Evolutionary conservation across 1,140 invertebrate genomes (phyloP).

Genomic region (Tetramorium simillimum): DNA sequence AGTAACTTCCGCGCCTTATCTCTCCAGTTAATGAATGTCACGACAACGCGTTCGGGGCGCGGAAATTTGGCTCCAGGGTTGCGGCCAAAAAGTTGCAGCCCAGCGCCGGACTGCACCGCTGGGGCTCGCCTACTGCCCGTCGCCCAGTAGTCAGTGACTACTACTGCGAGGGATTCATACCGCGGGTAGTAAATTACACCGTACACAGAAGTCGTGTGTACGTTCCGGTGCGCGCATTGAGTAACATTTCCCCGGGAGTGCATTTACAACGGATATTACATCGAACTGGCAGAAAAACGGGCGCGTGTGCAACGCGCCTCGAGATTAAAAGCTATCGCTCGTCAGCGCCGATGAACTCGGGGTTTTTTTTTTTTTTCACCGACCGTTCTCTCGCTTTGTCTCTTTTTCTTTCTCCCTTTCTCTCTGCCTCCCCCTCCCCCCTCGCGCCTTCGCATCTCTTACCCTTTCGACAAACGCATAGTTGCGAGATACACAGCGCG

Average conservation of each 20-base stretch:
- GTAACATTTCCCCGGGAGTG: constrained; percentile 73
- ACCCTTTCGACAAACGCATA: constrained; percentile 42
- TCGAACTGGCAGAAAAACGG: constrained; percentile 71
- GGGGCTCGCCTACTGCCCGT: constrained; percentile 26
- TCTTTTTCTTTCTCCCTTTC: constrained; percentile 16
- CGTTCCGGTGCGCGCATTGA: constrained; percentile 58
- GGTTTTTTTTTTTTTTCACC: constrained; percentile 57
- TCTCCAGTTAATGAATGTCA: constrained; percentile 25
- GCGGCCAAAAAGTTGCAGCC: constrained; percentile 62
- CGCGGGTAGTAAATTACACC: constrained; percentile 70
- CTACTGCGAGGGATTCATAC: constrained; percentile 57
- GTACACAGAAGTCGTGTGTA: constrained; percentile 58
- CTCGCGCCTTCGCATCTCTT: background rate
- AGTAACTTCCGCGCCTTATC: background rate
- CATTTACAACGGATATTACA: constrained; percentile 76
- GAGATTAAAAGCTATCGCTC: constrained; percentile 75
- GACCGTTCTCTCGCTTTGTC: background rate
- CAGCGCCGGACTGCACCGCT: constrained; percentile 47
- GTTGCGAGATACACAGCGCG: constrained; percentile 23
- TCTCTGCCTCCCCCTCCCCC: background rate
- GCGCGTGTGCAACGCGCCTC: constrained; percentile 61
- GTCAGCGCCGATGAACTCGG: constrained; percentile 74
- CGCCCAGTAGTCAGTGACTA: constrained; percentile 42
- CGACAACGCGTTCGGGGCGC: constrained; percentile 14
- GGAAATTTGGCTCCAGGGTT: constrained; percentile 46